Evolutionary conservation across 2,888 invertebrate species (phyloP).

Genomic region (Agriopis aurantiaria): DNA sequence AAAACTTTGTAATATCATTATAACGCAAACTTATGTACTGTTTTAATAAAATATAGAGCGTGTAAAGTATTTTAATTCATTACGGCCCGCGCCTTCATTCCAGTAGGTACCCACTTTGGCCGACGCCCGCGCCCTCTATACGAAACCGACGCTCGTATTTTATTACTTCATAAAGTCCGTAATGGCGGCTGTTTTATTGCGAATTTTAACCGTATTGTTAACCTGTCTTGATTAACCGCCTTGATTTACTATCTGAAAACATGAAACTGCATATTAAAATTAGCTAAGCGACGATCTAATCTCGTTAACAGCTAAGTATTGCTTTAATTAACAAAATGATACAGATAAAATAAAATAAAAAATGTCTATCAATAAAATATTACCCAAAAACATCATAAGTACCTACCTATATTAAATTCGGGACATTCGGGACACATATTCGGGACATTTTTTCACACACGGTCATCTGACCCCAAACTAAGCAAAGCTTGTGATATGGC

Average conservation of each 20-base stretch:
- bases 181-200: constrained; percentile 58
- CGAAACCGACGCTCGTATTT: constrained; percentile 67
- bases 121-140: constrained; percentile 58
- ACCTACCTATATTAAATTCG: too few relatives aligned
- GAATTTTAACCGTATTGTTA: constrained; percentile 54
- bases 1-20: too few relatives aligned
- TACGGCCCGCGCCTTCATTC: constrained; percentile 46
- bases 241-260: constrained; percentile 42
- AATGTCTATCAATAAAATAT: not conserved
- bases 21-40: constrained; percentile 12
- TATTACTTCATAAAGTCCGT: constrained; percentile 69
- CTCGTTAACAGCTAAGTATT: constrained; percentile 20
- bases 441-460: too few relatives aligned
- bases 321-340: constrained; percentile 2
- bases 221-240: constrained; percentile 49
- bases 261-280: constrained; percentile 46
- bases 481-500: too few relatives aligned
- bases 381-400: not conserved
- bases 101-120: constrained; percentile 28
- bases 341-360: not conserved
- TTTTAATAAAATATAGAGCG: constrained; percentile 10
- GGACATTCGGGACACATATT: too few relatives aligned
- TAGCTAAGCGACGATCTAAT: constrained; percentile 31
- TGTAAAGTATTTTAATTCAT: constrained; percentile 66
- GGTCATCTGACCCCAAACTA: too few relatives aligned